A percentile compares a stretch with the other conserved stretches of the same genome.
These are phyloP conservation scores for Poecilobothrus nobilitatus DNA, from an alignment of 2,888 invertebrate species.

Conservation along the genomic window DNA sequence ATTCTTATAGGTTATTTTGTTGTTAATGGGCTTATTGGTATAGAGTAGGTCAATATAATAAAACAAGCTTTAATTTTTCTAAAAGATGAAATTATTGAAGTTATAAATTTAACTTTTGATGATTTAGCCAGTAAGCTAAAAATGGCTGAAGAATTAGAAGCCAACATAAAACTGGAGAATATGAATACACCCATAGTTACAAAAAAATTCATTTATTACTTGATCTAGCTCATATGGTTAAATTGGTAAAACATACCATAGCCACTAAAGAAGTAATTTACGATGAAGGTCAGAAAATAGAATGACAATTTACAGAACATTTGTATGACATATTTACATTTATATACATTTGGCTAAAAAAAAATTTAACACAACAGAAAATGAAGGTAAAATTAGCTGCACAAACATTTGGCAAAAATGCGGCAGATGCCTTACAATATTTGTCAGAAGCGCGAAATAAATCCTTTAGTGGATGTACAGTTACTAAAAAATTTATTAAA, in stretches of 20 bases:
- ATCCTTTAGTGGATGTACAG: background rate
- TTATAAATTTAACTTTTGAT: background rate
- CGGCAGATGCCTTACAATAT: conserved; percentile 9
- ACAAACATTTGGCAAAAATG: no score
- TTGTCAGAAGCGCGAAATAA: background rate
- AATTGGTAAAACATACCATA: background rate
- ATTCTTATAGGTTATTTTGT: background rate
- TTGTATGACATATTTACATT: background rate
- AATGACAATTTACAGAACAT: background rate
- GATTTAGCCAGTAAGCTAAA: background rate
- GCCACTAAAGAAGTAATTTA: background rate
- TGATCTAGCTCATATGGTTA: background rate
- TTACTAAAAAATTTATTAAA: conserved; percentile 1
- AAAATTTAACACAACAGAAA: conserved; percentile 7
- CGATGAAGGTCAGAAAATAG: background rate
- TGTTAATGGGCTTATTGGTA: background rate
- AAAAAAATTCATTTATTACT: background rate
- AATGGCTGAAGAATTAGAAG: background rate
- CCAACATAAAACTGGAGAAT: background rate
- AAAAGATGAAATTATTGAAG: background rate
- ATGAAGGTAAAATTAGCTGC: conserved; percentile 10
- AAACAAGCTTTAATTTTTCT: background rate
- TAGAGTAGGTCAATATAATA: background rate
- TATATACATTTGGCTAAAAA: background rate
- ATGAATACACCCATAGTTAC: background rate